Conservation (phyloP, 2,888 invertebrate genomes). For the Rotaria magnacalcarata region DNA sequence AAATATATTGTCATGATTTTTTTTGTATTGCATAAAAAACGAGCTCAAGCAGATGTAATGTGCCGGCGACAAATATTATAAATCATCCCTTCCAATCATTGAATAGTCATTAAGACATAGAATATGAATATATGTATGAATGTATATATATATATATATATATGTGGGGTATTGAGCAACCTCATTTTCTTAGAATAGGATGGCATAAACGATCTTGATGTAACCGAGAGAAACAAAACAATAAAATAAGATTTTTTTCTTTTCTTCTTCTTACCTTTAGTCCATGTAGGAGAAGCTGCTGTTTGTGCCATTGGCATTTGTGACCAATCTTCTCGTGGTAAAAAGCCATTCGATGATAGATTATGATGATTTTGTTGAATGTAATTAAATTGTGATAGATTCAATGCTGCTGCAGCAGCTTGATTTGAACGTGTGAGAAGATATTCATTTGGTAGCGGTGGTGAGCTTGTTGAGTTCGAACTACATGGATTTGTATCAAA, state of each 20-base stretch:
- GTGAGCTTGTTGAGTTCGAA: constrained; percentile 8
- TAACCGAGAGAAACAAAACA: neutral
- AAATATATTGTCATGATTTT: neutral
- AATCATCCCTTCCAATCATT: constrained; percentile 13
- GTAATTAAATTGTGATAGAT: constrained; percentile 34
- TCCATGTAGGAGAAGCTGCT: neutral
- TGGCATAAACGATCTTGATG: neutral
- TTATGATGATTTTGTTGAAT: constrained; percentile 17
- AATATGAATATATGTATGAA: neutral
- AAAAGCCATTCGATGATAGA: neutral
- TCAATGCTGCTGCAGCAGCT: neutral
- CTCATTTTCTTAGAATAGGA: neutral
- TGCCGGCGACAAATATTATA: constrained; percentile 23
- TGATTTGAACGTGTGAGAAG: neutral
- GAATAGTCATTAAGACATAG: constrained; percentile 1
- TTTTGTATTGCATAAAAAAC: constrained; percentile 20
- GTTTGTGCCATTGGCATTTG: neutral
- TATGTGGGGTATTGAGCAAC: constrained; percentile 16
- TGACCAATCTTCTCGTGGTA: neutral
- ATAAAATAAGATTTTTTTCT: neutral
- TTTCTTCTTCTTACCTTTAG: neutral
- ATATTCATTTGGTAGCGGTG: neutral
- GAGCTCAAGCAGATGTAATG: constrained; percentile 20
- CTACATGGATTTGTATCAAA: constrained; percentile 12
- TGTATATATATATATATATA: neutral